Evolutionary conservation across 2,888 invertebrate species (phyloP).

Genomic region (Euclidia mi): DNA sequence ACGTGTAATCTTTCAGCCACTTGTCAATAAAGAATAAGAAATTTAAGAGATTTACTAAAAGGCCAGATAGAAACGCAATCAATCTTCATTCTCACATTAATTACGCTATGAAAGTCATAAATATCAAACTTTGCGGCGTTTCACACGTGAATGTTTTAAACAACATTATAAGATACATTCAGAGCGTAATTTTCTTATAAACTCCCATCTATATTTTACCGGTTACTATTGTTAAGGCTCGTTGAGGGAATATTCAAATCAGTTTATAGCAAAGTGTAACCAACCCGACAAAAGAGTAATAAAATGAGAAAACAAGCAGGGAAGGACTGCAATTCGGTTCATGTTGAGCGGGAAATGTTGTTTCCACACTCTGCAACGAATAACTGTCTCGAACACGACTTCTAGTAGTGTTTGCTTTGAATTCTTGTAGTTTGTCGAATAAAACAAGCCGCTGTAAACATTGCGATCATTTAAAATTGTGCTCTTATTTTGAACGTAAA

Average conservation of each 20-base stretch:
- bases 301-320: conserved; percentile 64
- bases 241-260: conserved; percentile 56
- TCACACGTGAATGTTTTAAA: background rate
- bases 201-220: conserved; percentile 38
- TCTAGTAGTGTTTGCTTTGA: conserved; percentile 55
- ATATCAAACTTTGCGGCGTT: background rate
- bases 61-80: conserved; percentile 27
- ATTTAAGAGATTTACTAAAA: conserved; percentile 21
- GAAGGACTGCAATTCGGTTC: conserved; percentile 64
- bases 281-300: conserved; percentile 57
- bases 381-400: conserved; percentile 67
- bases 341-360: conserved; percentile 63
- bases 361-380: conserved; percentile 67
- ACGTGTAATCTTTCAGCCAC: conserved; percentile 21
- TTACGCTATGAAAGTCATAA: conserved; percentile 27
- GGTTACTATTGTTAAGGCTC: conserved; percentile 46
- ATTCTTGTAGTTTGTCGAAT: conserved; percentile 51
- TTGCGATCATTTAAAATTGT: conserved; percentile 14
- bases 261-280: conserved; percentile 55
- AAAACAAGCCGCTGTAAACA: conserved; percentile 21
- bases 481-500: too few relatives aligned
- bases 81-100: conserved; percentile 38
- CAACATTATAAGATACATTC: background rate
- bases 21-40: conserved; percentile 30
- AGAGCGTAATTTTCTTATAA: conserved; percentile 19